These are phyloP conservation scores for Apotomis turbidana DNA, from an alignment of 2,888 invertebrate genomes.

Conservation along the genomic window DNA sequence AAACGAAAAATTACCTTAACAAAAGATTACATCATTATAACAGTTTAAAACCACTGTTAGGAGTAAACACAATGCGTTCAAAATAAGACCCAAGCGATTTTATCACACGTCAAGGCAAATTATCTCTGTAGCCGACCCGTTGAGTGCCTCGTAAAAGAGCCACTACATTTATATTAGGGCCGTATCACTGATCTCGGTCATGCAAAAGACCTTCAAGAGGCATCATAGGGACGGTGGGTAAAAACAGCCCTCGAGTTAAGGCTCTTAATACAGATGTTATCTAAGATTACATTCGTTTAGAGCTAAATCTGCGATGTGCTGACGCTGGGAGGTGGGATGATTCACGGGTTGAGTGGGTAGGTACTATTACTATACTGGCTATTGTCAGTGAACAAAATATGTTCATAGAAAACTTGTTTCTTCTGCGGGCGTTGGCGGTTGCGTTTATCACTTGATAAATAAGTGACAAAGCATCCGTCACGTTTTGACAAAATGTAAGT, in stretches of 20 bases:
- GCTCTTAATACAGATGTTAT: conserved; percentile 57
- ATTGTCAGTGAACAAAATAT: too few species aligned
- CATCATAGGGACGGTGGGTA: conserved; percentile 49
- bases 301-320: conserved; percentile 18
- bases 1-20: neutral
- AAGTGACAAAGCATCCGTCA: too few species aligned
- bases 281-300: conserved; percentile 49
- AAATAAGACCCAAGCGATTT: conserved; percentile 64
- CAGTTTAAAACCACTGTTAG: conserved; percentile 24
- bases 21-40: neutral
- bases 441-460: too few species aligned
- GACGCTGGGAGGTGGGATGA: neutral
- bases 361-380: too few species aligned
- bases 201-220: conserved; percentile 61
- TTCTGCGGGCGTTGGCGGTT: too few species aligned
- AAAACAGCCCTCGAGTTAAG: conserved; percentile 48
- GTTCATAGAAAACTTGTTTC: too few species aligned
- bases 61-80: conserved; percentile 48
- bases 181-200: conserved; percentile 72
- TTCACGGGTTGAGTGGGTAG: neutral
- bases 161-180: conserved; percentile 70
- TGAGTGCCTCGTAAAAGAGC: conserved; percentile 69
- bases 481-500: too few species aligned
- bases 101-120: conserved; percentile 72
- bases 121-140: conserved; percentile 62